phyloP scores from a whole-genome alignment of 2,113 vertebrate genomes.

The Corythoichthys intestinalis region DNA sequence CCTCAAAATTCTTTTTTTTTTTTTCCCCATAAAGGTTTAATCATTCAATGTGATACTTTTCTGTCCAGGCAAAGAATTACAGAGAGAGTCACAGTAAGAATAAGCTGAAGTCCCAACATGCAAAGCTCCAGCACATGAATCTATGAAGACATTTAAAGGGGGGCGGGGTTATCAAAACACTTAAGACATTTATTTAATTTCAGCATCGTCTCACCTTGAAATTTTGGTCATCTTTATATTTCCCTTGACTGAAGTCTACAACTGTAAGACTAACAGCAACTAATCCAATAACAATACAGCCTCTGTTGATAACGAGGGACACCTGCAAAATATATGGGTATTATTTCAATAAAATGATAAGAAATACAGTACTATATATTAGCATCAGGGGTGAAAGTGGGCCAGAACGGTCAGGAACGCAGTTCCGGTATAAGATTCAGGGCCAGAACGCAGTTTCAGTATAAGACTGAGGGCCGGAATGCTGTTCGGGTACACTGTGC shows the following conservation, averaged over 20 bases:
- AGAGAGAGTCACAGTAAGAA: slow-evolving; percentile 56
- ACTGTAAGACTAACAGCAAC: slow-evolving; percentile 44
- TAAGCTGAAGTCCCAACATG: slow-evolving; percentile 50
- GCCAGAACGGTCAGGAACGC: too few species aligned
- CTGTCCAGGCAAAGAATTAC: slow-evolving; percentile 33
- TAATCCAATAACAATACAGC: slow-evolving; percentile 34
- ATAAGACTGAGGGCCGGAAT: too few species aligned
- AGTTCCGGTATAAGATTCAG: too few species aligned
- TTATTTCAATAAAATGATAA: background rate
- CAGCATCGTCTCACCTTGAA: slow-evolving; percentile 21
- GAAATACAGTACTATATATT: background rate
- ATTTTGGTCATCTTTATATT: fast-evolving
- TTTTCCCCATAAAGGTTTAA: background rate
- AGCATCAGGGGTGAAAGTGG: too few species aligned
- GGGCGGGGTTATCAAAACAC: background rate
- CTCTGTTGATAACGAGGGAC: slow-evolving; percentile 44
- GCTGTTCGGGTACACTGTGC: too few species aligned
- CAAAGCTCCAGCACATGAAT: slow-evolving; percentile 48
- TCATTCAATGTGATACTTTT: slow-evolving; percentile 20
- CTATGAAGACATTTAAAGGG: slow-evolving; percentile 21
- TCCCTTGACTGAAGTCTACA: slow-evolving; percentile 32
- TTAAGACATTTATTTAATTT: background rate
- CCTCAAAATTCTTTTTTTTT: background rate
- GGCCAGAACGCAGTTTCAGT: too few species aligned
- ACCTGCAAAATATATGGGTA: slow-evolving; percentile 33